phyloP scores from a whole-genome alignment of 2,797 vertebrate genomes.

The Nothura maculosa region DNA sequence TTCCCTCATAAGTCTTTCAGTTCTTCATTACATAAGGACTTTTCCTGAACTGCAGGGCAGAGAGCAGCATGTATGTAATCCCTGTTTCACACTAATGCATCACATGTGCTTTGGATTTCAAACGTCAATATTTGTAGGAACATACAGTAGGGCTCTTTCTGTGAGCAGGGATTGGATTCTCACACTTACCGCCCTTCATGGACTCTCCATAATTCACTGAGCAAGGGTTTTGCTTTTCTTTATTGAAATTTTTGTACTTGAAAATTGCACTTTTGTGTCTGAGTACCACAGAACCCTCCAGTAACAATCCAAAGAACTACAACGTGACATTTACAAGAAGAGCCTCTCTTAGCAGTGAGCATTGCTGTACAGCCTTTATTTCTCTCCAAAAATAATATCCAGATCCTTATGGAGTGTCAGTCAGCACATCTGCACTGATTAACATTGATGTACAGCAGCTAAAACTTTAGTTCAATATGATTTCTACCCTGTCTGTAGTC shows the following conservation, averaged over 20 bases:
- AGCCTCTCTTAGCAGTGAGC: background rate
- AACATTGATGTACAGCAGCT: background rate
- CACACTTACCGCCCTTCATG: conserved; percentile 42
- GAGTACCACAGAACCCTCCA: background rate
- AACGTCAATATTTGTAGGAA: conserved; percentile 74
- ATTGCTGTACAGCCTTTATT: background rate
- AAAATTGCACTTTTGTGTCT: conserved; percentile 42
- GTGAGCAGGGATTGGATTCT: conserved; percentile 35
- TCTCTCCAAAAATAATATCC: background rate
- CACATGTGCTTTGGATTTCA: conserved; percentile 75
- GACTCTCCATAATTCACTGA: conserved; percentile 64
- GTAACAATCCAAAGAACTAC: conserved; percentile 8
- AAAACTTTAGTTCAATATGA: background rate
- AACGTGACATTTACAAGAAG: background rate
- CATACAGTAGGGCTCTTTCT: conserved; percentile 69
- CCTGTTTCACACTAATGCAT: conserved; percentile 75
- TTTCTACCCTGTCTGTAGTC: background rate
- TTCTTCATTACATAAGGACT: conserved; percentile 75
- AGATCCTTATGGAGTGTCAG: background rate
- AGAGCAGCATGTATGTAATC: conserved; percentile 71
- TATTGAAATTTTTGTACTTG: conserved; percentile 30
- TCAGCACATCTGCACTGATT: background rate
- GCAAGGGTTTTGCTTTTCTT: conserved; percentile 36
- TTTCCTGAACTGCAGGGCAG: conserved; percentile 64
- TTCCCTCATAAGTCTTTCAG: conserved; percentile 72